These are phyloP conservation scores for Ips typographus DNA, from an alignment of 1,140 invertebrate genomes.

Conservation along the genomic window DNA sequence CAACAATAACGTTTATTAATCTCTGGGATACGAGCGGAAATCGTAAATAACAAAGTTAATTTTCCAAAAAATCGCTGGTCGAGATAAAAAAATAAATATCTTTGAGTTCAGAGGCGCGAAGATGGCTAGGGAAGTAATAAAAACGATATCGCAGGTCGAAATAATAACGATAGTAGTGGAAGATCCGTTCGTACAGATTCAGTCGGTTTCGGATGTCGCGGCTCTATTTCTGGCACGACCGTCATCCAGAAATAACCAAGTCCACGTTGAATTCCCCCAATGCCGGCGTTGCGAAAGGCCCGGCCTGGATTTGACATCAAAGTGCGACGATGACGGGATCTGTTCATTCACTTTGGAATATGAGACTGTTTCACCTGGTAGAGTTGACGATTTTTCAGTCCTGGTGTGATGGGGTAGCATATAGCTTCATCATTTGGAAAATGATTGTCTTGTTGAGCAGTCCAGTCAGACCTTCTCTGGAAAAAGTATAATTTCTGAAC, in stretches of 20 bases:
- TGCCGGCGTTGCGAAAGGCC: constrained; percentile 10
- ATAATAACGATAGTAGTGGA: neutral
- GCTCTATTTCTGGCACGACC: constrained; percentile 12
- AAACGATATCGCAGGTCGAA: neutral
- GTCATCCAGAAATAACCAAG: neutral
- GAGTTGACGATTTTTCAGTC: too few relatives aligned
- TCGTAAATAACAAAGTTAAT: constrained; percentile 7
- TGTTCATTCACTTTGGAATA: neutral
- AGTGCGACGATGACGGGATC: constrained; percentile 2
- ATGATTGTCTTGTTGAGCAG: too few relatives aligned
- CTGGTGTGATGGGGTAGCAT: too few relatives aligned
- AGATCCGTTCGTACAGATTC: constrained; percentile 20
- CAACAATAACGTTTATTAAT: constrained; percentile 13
- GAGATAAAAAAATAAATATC: neutral
- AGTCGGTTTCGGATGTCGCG: constrained; percentile 19
- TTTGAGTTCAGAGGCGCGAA: neutral
- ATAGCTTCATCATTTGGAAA: too few relatives aligned
- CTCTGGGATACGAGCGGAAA: constrained; percentile 1
- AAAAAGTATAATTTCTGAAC: too few relatives aligned
- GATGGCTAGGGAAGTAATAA: neutral
- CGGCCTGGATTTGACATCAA: constrained; percentile 8
- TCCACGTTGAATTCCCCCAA: constrained; percentile 6
- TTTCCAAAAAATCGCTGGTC: neutral
- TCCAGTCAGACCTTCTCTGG: too few relatives aligned
- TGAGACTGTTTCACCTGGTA: neutral